phyloP scores from a whole-genome alignment of 2,888 invertebrate genomes.

The Myopa tessellatipennis region DNA sequence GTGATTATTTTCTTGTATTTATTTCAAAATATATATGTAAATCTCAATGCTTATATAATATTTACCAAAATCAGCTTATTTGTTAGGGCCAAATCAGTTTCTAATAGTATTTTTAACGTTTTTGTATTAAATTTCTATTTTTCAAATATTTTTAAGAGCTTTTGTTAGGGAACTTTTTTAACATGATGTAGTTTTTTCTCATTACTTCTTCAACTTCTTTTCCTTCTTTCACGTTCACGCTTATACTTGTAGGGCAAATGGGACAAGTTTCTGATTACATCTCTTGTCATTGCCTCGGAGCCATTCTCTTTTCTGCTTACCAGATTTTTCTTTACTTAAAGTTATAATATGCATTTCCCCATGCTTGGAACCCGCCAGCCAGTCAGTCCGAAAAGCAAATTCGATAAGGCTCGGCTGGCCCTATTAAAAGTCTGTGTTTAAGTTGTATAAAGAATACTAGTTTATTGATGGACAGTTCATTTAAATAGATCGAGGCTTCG shows the following conservation, averaged over 20 bases:
- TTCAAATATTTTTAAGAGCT: too few relatives aligned
- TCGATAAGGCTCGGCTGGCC: not conserved
- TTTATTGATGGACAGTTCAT: not conserved
- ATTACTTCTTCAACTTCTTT: slow-evolving; percentile 4
- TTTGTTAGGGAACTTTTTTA: too few relatives aligned
- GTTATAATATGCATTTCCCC: slow-evolving; percentile 18
- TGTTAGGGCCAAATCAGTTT: too few relatives aligned
- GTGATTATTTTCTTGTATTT: too few relatives aligned
- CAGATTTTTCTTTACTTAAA: not conserved
- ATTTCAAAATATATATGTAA: too few relatives aligned
- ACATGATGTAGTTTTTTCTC: slow-evolving; percentile 21
- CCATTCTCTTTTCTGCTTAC: not conserved
- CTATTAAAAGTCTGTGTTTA: not conserved
- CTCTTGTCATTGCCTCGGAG: not conserved
- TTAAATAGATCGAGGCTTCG: not conserved
- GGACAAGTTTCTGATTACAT: slow-evolving; percentile 27
- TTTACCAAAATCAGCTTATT: too few relatives aligned
- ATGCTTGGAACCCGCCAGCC: too few relatives aligned
- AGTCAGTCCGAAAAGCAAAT: too few relatives aligned
- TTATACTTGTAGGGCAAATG: slow-evolving; percentile 35
- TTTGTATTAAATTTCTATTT: too few relatives aligned
- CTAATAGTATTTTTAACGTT: too few relatives aligned
- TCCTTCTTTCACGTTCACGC: slow-evolving; percentile 23
- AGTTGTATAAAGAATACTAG: not conserved
- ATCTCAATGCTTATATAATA: too few relatives aligned